Conservation (phyloP, 2,888 invertebrate genomes). For the Dryocosmus kuriphilus region DNA sequence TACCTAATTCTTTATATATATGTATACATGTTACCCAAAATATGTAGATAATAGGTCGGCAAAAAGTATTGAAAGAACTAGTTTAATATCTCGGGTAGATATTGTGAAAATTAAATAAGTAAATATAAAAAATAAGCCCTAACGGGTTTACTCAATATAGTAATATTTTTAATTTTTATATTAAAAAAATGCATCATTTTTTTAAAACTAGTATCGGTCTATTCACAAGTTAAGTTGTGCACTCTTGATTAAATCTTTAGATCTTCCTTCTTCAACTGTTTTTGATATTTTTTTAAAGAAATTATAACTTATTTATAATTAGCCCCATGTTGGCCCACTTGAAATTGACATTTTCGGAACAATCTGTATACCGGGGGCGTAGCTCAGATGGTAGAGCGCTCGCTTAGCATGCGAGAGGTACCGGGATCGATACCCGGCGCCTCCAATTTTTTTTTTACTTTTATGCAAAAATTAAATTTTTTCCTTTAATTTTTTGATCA, state of each 20-base stretch:
- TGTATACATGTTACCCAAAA: too few relatives aligned
- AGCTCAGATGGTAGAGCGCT: slow-evolving; percentile 77
- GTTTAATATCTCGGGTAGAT: too few relatives aligned
- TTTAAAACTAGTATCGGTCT: background rate
- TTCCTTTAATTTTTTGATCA: too few relatives aligned
- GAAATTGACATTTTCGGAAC: background rate
- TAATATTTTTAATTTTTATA: too few relatives aligned
- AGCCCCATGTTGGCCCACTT: background rate
- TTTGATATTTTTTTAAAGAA: background rate
- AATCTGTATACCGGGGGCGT: slow-evolving; percentile 64
- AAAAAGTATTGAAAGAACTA: too few relatives aligned
- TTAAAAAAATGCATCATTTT: background rate
- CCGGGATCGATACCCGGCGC: slow-evolving; percentile 75
- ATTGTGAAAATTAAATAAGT: background rate
- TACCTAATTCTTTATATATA: too few relatives aligned
- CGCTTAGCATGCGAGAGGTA: slow-evolving; percentile 77
- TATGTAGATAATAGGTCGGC: too few relatives aligned
- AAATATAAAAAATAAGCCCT: background rate
- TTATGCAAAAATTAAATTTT: background rate
- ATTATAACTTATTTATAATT: too few relatives aligned
- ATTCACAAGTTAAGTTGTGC: background rate
- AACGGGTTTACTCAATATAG: too few relatives aligned
- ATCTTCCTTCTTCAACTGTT: background rate
- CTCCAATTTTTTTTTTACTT: slow-evolving; percentile 64
- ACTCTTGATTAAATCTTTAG: background rate